A percentile compares a stretch with the other conserved stretches of the same genome.
Evolutionary conservation across 1,140 invertebrate genomes (phyloP).

Genomic region (Sinella curviseta): DNA sequence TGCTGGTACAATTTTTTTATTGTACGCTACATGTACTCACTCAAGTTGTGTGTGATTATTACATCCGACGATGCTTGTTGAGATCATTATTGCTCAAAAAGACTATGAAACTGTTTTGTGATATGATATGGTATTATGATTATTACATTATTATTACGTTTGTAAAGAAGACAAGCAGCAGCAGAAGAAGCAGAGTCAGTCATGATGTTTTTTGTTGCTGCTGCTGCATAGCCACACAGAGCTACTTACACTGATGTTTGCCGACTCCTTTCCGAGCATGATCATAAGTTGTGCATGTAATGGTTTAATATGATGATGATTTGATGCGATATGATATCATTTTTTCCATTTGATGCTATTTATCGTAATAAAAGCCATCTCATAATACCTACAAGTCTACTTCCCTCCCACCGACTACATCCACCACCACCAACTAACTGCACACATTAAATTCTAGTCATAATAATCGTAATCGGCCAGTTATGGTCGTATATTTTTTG

Average conservation of each 20-base stretch:
- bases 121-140: background rate
- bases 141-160: background rate
- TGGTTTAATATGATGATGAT: constrained; percentile 23
- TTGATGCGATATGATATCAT: constrained; percentile 19
- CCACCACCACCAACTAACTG: background rate
- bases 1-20: background rate
- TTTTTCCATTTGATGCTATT: constrained; percentile 33
- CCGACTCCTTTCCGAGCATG: background rate
- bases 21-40: background rate
- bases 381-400: constrained; percentile 11
- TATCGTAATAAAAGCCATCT: constrained; percentile 43
- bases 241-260: too few species aligned
- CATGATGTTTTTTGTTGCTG: background rate
- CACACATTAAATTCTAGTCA: constrained; percentile 15
- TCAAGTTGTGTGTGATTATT: background rate
- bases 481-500: background rate
- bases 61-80: background rate
- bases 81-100: background rate
- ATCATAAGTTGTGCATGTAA: constrained; percentile 20
- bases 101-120: background rate
- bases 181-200: background rate
- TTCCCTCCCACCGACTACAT: constrained; percentile 29
- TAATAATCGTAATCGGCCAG: constrained; percentile 28
- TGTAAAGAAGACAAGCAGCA: background rate
- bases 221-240: background rate